Evolutionary conservation across 1,140 invertebrate species (phyloP).

Genomic region (Drosophila nebulosa): DNA sequence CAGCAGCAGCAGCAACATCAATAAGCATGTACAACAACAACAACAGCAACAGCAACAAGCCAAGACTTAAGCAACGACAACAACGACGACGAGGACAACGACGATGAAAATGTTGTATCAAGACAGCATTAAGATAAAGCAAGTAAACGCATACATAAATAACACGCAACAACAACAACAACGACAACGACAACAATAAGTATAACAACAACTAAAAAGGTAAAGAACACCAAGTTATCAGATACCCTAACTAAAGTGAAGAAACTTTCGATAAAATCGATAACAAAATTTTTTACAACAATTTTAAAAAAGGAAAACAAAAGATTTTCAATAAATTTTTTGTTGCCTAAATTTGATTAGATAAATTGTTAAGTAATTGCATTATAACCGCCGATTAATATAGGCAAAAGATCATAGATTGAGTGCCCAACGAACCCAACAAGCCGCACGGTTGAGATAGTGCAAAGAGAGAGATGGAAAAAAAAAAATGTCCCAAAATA

Average conservation of each 20-base stretch:
- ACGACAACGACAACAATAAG: background rate
- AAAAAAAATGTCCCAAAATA: conserved; percentile 52
- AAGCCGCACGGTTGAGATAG: too few relatives aligned
- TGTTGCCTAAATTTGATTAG: too few relatives aligned
- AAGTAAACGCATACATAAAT: conserved; percentile 72
- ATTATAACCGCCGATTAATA: too few relatives aligned
- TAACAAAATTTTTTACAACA: too few relatives aligned
- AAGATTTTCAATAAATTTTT: too few relatives aligned
- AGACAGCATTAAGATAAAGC: conserved; percentile 76
- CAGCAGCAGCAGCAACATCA: conserved; percentile 24
- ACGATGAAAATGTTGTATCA: conserved; percentile 71
- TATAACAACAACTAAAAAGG: background rate
- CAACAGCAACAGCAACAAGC: conserved; percentile 29
- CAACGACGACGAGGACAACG: conserved; percentile 16
- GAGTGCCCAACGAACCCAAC: too few relatives aligned
- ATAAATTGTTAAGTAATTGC: too few relatives aligned
- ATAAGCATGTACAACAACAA: conserved; percentile 42
- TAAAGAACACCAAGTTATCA: background rate
- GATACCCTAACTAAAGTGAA: background rate
- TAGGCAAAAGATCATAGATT: background rate
- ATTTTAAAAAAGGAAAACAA: too few relatives aligned
- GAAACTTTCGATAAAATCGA: too few relatives aligned
- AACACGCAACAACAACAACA: conserved; percentile 18
- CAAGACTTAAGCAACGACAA: too few relatives aligned
- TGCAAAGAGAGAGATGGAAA: conserved; percentile 32